phyloP scores from a whole-genome alignment of 2,113 vertebrate genomes.

The Falco punctatus region DNA sequence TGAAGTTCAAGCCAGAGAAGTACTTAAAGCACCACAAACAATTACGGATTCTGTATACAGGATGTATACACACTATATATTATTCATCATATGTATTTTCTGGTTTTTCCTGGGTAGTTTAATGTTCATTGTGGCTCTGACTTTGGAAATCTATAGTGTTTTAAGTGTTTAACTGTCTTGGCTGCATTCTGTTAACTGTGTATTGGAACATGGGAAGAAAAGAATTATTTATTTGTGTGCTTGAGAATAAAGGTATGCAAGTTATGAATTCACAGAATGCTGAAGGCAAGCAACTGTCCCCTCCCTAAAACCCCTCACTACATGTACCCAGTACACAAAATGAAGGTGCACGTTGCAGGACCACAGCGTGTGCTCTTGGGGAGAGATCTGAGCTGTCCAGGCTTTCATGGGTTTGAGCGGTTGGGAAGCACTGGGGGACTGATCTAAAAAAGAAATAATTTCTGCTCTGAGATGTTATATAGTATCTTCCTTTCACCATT shows the following conservation, averaged over 20 bases:
- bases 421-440: not conserved
- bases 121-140: not conserved
- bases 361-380: accelerated
- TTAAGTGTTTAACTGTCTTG: not conserved
- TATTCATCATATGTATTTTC: not conserved
- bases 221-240: not conserved
- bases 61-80: not conserved
- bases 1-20: not conserved
- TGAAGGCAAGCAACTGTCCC: not conserved
- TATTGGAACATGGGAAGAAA: not conserved
- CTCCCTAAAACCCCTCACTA: not conserved
- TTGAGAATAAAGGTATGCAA: not conserved
- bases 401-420: not conserved
- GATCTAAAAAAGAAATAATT: not conserved
- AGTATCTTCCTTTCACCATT: not conserved
- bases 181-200: not conserved
- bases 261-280: not conserved
- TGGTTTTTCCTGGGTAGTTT: not conserved
- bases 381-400: not conserved
- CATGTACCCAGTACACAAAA: not conserved
- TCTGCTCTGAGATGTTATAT: not conserved
- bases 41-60: not conserved
- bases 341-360: not conserved
- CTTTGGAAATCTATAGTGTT: not conserved
- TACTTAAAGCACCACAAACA: not conserved